Evolutionary conservation across 2,888 invertebrate genomes (phyloP).

Genomic region (Folsomia candida): DNA sequence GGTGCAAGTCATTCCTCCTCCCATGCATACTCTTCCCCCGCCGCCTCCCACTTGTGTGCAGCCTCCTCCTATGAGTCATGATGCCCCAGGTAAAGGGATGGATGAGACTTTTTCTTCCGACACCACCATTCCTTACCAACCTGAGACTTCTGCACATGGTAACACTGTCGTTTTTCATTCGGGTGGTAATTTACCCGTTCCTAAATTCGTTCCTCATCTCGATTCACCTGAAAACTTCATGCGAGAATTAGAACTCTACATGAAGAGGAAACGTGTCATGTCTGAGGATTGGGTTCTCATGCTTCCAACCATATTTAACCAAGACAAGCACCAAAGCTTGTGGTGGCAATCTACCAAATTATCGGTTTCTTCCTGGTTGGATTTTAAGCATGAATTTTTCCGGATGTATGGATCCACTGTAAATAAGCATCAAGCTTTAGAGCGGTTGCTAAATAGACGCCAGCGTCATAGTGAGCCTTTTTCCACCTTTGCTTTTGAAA

Average conservation of each 20-base stretch:
- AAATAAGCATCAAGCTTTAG: not conserved
- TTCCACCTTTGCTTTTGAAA: slow-evolving; percentile 17
- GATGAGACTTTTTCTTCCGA: too few relatives aligned
- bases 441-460: not conserved
- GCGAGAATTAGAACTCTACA: slow-evolving; percentile 14
- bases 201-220: not conserved
- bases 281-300: not conserved
- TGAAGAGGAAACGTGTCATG: not conserved
- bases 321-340: too few relatives aligned
- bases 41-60: too few relatives aligned
- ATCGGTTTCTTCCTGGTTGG: not conserved
- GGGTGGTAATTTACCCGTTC: too few relatives aligned
- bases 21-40: too few relatives aligned
- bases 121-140: too few relatives aligned
- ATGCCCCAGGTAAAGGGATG: too few relatives aligned
- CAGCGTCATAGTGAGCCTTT: slow-evolving; percentile 16
- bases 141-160: too few relatives aligned
- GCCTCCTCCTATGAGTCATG: too few relatives aligned
- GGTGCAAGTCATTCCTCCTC: too few relatives aligned
- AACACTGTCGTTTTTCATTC: too few relatives aligned
- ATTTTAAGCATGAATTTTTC: slow-evolving; percentile 9
- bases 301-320: not conserved
- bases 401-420: slow-evolving; percentile 15
- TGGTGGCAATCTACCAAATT: slow-evolving; percentile 22
- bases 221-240: slow-evolving; percentile 12